Percentiles rank a stretch among this genome's conserved stretches.
phyloP scores from a whole-genome alignment of 2,113 vertebrate species.

The Tricholaema leucomelas region DNA sequence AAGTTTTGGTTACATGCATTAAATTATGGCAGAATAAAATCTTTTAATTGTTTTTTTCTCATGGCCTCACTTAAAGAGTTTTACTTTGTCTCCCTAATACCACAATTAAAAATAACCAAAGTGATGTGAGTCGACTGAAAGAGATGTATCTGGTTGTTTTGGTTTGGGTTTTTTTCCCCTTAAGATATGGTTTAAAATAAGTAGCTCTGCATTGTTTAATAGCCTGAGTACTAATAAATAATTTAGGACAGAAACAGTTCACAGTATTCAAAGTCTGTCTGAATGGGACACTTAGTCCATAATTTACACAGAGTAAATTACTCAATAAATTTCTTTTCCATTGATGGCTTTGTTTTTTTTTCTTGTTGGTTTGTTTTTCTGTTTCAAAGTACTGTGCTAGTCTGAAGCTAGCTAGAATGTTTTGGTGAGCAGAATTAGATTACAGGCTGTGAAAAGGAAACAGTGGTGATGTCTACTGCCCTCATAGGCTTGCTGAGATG shows the following conservation, averaged over 20 bases:
- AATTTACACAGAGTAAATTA: slow-evolving; percentile 18
- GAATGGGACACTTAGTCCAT: neutral
- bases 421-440: no score
- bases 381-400: slow-evolving; percentile 4
- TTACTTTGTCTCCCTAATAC: neutral
- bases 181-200: slow-evolving; percentile 6
- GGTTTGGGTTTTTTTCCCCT: neutral
- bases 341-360: neutral
- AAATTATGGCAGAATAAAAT: neutral
- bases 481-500: no score
- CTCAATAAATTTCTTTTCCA: neutral
- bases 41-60: accelerated
- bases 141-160: neutral
- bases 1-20: neutral
- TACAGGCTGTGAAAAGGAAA: no score
- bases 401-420: no score
- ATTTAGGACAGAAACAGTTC: slow-evolving; percentile 25
- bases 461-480: no score
- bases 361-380: neutral
- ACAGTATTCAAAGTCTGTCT: slow-evolving; percentile 22
- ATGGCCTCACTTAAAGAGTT: neutral
- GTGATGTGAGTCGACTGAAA: neutral
- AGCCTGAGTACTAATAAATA: slow-evolving; percentile 10
- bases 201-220: neutral
- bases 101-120: neutral